phyloP scores from a whole-genome alignment of 2,888 invertebrate species.

The Lypha dubia region DNA sequence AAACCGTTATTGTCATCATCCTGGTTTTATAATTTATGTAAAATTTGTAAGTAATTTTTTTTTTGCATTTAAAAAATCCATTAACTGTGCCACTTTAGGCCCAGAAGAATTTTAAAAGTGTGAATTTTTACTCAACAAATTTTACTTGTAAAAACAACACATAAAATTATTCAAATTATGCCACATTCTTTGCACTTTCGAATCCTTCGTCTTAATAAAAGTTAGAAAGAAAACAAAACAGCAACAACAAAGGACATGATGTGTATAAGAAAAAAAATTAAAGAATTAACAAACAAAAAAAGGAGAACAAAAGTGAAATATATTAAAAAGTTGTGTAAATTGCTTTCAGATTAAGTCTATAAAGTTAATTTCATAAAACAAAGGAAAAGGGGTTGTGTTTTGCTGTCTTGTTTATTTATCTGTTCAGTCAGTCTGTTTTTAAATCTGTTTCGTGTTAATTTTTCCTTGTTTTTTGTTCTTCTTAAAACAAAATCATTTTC shows the following conservation, averaged over 20 bases:
- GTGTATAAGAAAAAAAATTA: slow-evolving; percentile 5
- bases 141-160: slow-evolving; percentile 17
- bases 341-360: slow-evolving; percentile 66
- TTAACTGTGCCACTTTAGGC: slow-evolving; percentile 39
- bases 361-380: slow-evolving; percentile 25
- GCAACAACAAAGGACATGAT: slow-evolving; percentile 26
- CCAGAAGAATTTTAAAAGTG: slow-evolving; percentile 17
- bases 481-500: slow-evolving; percentile 53
- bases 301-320: slow-evolving; percentile 2
- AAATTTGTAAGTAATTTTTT: neutral
- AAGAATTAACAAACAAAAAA: too few relatives aligned
- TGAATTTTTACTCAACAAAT: slow-evolving; percentile 14
- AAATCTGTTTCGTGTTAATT: slow-evolving; percentile 47
- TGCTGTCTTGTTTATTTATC: slow-evolving; percentile 29
- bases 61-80: slow-evolving; percentile 27
- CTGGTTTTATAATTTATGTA: neutral
- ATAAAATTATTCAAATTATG: slow-evolving; percentile 67
- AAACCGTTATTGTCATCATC: too few relatives aligned
- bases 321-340: slow-evolving; percentile 61
- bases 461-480: slow-evolving; percentile 42
- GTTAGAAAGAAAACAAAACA: neutral
- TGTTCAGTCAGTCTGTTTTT: slow-evolving; percentile 41
- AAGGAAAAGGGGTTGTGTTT: slow-evolving; percentile 26
- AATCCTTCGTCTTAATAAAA: slow-evolving; percentile 12
- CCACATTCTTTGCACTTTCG: neutral